Conservation (phyloP, 1,140 invertebrate genomes). For the Catajapyx aquilonaris region DNA sequence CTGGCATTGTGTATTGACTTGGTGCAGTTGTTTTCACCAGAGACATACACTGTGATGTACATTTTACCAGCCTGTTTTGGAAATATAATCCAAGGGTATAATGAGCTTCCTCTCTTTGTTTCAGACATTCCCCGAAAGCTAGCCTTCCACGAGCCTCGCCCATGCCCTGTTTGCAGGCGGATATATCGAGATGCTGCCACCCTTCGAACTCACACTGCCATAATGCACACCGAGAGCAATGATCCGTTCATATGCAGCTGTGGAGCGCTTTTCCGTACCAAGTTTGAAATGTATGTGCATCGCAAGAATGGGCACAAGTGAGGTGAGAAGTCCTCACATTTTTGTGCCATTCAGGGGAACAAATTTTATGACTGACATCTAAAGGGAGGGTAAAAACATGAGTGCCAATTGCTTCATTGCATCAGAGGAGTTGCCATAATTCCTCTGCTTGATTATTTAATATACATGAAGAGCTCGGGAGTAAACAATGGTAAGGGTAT, state of each 20-base stretch:
- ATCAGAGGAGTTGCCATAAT: too few relatives aligned
- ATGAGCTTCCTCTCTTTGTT: background rate
- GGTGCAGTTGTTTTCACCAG: background rate
- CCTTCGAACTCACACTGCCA: constrained; percentile 16
- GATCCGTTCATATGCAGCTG: constrained; percentile 17
- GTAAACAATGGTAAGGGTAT: too few relatives aligned
- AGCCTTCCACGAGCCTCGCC: constrained; percentile 18
- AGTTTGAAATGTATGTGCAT: constrained; percentile 18
- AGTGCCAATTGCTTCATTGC: too few relatives aligned
- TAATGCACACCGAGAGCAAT: constrained; percentile 17
- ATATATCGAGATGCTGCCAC: constrained; percentile 19
- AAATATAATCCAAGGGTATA: background rate
- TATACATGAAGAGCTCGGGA: too few relatives aligned
- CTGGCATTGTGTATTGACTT: background rate
- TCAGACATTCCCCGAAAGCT: constrained; percentile 12
- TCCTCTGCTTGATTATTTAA: too few relatives aligned
- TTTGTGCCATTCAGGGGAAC: too few relatives aligned
- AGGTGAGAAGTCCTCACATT: constrained; percentile 2
- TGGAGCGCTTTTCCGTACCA: constrained; percentile 16
- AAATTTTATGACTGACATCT: too few relatives aligned
- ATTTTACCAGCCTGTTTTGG: too few relatives aligned
- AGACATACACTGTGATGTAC: too few relatives aligned
- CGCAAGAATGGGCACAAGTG: constrained; percentile 16
- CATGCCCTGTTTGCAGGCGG: constrained; percentile 16
- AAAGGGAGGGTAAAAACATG: too few relatives aligned